Percentiles rank a stretch among this genome's conserved stretches.
Conservation (phyloP, 2,113 vertebrate species). For the Odocoileus virginianus region DNA sequence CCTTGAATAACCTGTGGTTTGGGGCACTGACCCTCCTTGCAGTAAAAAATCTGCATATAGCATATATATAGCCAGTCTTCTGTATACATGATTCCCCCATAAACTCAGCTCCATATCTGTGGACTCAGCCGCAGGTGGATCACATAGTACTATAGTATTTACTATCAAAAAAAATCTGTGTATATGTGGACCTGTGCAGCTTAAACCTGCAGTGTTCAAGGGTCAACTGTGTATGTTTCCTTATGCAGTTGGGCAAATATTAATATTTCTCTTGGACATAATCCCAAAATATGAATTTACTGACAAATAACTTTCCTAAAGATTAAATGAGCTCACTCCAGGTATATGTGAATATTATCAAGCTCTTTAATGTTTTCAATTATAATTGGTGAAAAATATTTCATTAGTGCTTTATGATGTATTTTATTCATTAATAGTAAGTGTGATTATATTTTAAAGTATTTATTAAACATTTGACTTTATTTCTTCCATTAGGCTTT, state of each 20-base stretch:
- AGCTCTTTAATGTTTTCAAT: neutral
- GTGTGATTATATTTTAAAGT: neutral
- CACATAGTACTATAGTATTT: rapidly evolving
- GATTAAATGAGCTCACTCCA: neutral
- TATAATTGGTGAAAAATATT: neutral
- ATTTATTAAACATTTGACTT: neutral
- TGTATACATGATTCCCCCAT: neutral
- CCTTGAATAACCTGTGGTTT: neutral
- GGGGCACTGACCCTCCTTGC: neutral
- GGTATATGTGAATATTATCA: neutral
- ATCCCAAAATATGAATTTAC: neutral
- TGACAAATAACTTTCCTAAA: neutral
- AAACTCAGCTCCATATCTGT: neutral
- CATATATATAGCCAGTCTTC: neutral
- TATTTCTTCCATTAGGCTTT: neutral
- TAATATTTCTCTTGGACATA: neutral
- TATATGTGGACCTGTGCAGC: neutral
- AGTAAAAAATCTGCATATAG: neutral
- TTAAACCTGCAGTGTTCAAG: neutral
- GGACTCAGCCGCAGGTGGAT: neutral
- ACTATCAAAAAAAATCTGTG: neutral
- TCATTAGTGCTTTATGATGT: neutral
- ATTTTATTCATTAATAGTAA: neutral
- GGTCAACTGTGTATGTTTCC: neutral
- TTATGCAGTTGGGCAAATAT: neutral